These are phyloP conservation scores for Poeciliopsis infans DNA, from an alignment of 2,797 vertebrate genomes.

Conservation along the genomic window DNA sequence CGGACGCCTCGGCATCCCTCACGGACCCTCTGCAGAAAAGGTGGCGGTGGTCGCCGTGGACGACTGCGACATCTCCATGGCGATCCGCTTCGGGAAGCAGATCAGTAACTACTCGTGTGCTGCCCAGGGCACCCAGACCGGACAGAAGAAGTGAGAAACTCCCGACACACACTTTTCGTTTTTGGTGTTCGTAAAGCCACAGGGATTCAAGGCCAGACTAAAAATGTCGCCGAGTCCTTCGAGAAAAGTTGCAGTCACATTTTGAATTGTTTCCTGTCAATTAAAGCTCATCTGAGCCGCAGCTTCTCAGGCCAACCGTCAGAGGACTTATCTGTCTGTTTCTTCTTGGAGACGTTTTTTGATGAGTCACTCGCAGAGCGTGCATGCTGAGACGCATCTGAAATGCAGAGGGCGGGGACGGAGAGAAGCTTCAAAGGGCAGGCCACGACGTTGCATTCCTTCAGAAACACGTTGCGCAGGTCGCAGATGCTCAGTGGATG, in stretches of 20 bases:
- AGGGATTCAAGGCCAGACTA: slow-evolving; percentile 1
- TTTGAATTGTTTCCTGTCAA: slow-evolving; percentile 34
- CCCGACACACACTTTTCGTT: neutral
- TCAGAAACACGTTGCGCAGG: slow-evolving; percentile 59
- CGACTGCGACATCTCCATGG: slow-evolving; percentile 94
- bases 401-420: slow-evolving; percentile 44
- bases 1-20: slow-evolving; percentile 90
- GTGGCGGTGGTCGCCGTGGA: slow-evolving; percentile 96
- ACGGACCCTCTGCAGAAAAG: slow-evolving; percentile 96
- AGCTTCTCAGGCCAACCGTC: slow-evolving; percentile 17
- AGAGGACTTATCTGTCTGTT: slow-evolving; percentile 33
- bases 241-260: neutral
- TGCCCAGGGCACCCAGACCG: slow-evolving; percentile 94
- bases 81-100: slow-evolving; percentile 89
- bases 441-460: slow-evolving; percentile 65
- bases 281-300: slow-evolving; percentile 15
- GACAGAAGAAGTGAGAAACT: slow-evolving; percentile 92
- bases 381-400: slow-evolving; percentile 64
- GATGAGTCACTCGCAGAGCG: slow-evolving; percentile 18
- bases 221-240: neutral
- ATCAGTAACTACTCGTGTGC: slow-evolving; percentile 97
- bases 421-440: slow-evolving; percentile 51
- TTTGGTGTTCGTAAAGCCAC: neutral
- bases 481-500: slow-evolving; percentile 34
- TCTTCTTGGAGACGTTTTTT: slow-evolving; percentile 36